phyloP scores from a whole-genome alignment of 2,797 vertebrate genomes.

The Meda fulgida region DNA sequence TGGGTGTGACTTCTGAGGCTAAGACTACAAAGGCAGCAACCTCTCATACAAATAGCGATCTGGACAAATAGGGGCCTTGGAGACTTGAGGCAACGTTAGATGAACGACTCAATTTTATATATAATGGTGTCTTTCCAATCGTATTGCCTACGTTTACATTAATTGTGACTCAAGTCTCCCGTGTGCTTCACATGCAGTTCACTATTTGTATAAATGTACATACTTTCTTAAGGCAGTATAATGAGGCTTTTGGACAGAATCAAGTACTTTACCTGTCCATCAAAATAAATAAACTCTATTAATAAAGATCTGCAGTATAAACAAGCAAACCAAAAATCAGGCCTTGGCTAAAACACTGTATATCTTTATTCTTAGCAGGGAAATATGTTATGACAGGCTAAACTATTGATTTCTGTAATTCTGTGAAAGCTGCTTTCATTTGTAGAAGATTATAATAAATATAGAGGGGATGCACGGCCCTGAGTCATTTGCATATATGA shows the following conservation, averaged over 20 bases:
- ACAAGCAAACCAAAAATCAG: neutral
- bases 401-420: constrained; percentile 23
- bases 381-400: constrained; percentile 4
- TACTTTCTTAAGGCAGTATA: too few relatives aligned
- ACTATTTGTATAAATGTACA: neutral
- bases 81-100: neutral
- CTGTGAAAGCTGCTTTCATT: constrained; percentile 35
- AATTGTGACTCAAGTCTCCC: neutral
- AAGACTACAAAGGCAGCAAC: neutral
- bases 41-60: neutral
- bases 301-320: neutral
- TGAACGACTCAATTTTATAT: neutral
- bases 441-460: constrained; percentile 27
- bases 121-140: neutral
- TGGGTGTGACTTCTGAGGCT: neutral
- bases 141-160: neutral
- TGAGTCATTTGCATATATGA: constrained; percentile 58
- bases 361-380: neutral
- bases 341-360: neutral
- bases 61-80: neutral
- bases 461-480: constrained; percentile 30
- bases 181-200: neutral
- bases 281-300: neutral
- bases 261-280: neutral
- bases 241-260: neutral